Evolutionary conservation across 2,888 invertebrate genomes (phyloP).

Genomic region (Drosophila limbata): DNA sequence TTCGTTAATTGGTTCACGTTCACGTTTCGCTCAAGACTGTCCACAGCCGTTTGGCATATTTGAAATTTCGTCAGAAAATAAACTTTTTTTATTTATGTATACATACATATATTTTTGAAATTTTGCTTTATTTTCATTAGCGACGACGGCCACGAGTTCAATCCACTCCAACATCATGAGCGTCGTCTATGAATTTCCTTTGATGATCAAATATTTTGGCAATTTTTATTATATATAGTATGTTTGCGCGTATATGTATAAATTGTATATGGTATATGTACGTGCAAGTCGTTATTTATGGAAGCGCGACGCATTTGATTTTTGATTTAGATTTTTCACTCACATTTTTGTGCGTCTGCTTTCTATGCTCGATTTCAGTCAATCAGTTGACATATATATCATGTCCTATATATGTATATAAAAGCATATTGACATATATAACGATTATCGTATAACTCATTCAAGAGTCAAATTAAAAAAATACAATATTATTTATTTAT

Average conservation of each 20-base stretch:
- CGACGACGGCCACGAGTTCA: conserved; percentile 75
- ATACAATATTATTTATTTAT: conserved; percentile 1
- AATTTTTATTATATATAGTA: conserved; percentile 28
- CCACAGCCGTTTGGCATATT: conserved; percentile 32
- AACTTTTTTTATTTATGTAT: conserved; percentile 54
- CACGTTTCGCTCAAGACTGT: conserved; percentile 71
- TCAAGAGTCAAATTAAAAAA: conserved; percentile 13
- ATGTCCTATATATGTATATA: not conserved
- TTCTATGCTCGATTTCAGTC: conserved; percentile 15
- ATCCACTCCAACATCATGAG: conserved; percentile 56
- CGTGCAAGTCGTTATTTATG: conserved; percentile 61
- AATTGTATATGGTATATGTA: conserved; percentile 11
- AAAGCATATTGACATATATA: conserved; percentile 12
- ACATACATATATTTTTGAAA: not conserved
- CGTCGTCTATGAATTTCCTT: conserved; percentile 72
- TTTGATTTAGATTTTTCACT: conserved; percentile 51
- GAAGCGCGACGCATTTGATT: conserved; percentile 63
- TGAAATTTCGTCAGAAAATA: conserved; percentile 70
- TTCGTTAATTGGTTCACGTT: conserved; percentile 68
- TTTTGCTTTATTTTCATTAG: conserved; percentile 52
- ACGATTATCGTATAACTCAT: conserved; percentile 55
- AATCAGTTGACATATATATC: conserved; percentile 44
- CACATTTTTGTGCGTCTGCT: conserved; percentile 36
- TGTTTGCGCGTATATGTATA: conserved; percentile 1
- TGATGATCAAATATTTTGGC: conserved; percentile 62